Evolutionary conservation across 2,113 vertebrate species (phyloP).

Genomic region (Falco punctatus): DNA sequence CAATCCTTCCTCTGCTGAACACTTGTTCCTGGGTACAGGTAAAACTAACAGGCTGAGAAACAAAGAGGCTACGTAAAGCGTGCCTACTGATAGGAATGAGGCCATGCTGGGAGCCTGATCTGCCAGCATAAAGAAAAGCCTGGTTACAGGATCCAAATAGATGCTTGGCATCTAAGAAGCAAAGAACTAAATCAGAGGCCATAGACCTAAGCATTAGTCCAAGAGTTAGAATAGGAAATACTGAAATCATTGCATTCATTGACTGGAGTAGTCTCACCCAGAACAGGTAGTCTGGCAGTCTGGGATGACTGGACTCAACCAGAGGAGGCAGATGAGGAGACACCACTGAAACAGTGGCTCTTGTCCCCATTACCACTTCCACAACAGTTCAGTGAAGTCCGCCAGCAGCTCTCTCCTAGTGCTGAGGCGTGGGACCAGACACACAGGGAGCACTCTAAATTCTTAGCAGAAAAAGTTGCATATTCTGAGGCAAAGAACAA

Average conservation of each 20-base stretch:
- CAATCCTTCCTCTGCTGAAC: neutral
- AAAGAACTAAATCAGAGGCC: neutral
- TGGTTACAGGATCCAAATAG: neutral
- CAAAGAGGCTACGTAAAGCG: neutral
- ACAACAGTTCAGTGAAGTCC: neutral
- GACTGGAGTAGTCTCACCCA: neutral
- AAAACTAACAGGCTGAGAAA: neutral
- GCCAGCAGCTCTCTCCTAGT: neutral
- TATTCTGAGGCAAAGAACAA: neutral
- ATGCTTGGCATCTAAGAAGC: neutral
- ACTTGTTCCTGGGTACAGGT: neutral
- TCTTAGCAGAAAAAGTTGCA: neutral
- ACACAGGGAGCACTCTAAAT: neutral
- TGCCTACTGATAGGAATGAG: neutral
- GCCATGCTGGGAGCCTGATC: neutral
- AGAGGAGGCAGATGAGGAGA: neutral
- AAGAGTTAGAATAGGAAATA: neutral
- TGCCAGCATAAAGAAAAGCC: neutral
- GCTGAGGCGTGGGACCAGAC: neutral
- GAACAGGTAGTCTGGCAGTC: neutral
- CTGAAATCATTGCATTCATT: neutral
- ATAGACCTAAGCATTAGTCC: neutral
- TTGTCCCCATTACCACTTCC: neutral
- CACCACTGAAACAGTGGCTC: neutral
- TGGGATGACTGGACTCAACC: neutral